These are phyloP conservation scores for Lanistes nyassanus DNA, from an alignment of 1,140 invertebrate species.

Conservation along the genomic window DNA sequence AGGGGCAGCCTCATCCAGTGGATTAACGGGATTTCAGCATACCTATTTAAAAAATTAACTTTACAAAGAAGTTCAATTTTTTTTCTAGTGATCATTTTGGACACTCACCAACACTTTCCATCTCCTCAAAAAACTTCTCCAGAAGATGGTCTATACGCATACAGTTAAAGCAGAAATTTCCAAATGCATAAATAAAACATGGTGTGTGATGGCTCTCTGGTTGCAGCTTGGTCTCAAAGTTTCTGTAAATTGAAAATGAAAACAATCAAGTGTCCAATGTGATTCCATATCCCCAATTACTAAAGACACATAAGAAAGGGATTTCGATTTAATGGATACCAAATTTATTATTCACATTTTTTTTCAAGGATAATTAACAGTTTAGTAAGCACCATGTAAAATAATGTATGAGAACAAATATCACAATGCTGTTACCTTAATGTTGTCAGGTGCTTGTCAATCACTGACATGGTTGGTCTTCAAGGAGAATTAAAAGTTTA, in stretches of 20 bases:
- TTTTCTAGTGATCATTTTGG: background rate
- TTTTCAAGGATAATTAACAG: too few relatives aligned
- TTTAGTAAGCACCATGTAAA: background rate
- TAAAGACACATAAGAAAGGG: too few relatives aligned
- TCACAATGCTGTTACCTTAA: conserved; percentile 73
- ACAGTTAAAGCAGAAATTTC: conserved; percentile 93
- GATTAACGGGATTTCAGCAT: too few relatives aligned
- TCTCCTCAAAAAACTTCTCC: conserved; percentile 82
- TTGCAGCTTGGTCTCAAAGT: conserved; percentile 85
- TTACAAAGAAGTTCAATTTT: too few relatives aligned
- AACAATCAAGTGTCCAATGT: too few relatives aligned
- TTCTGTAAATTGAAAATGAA: conserved; percentile 44
- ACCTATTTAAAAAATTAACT: too few relatives aligned
- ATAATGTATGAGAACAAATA: too few relatives aligned
- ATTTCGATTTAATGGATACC: too few relatives aligned
- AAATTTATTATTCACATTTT: too few relatives aligned
- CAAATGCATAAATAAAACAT: conserved; percentile 88
- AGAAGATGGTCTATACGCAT: conserved; percentile 84
- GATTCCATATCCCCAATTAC: too few relatives aligned
- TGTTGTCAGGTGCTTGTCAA: conserved; percentile 83
- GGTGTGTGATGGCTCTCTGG: conserved; percentile 84
- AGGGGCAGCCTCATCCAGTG: too few relatives aligned
- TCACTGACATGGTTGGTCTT: conserved; percentile 77
- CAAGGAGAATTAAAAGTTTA: too few relatives aligned
- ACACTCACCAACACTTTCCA: conserved; percentile 76